Evolutionary conservation across 2,113 vertebrate genomes (phyloP), one percentile per base, ranked within the genome.

Genomic region (Phylloscopus trochilus): DNA sequence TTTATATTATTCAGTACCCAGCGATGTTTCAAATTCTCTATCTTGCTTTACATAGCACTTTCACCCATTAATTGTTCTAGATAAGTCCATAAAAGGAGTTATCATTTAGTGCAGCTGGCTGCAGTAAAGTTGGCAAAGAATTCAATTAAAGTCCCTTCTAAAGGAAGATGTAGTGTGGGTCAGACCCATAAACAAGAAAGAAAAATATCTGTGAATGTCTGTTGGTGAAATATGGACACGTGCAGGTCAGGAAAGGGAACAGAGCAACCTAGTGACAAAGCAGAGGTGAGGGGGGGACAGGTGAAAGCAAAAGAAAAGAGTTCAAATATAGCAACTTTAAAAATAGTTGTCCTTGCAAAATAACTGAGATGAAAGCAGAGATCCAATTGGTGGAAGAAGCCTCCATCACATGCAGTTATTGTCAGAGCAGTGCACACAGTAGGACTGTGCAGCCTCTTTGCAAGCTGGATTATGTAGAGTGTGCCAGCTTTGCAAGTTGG

Each of bases 271-370:
- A 79, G 46, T 53, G 82, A 91, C 75, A 94, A 88, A 75, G 90
- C 58, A 81, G 81, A 85, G 89, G 82, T 92, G 82, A 3, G n/a
- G 16, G 19, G 28, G 28, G 46, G 51, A 64, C 37, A 93, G 76
- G 51, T 86, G 58, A 97, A 96, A 84, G 80, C 67, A 90, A 84
- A 92, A 84, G 55, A 93, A 94, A 81, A 83, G 80, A 76, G 46
- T 79, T 93, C 89, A 89, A 95, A 96, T 95, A 95, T 92, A 95
- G 92, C 75, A 90, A 77, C 56, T 87, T 95, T 85, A 95, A 95
- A 96, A 94, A 97, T 96, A 92, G 91, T 93, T 94, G 92, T 30
- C 94, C 86, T 95, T 93, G 83, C 51, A 82, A 94, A 94, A 95
- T 66, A 92, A 83, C 53, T 66, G 92, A 91, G 89, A 87, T 79